Percentiles rank a stretch among this genome's conserved stretches.
Conservation (phyloP, 2,797 vertebrate species). For the Apodemus agrarius region DNA sequence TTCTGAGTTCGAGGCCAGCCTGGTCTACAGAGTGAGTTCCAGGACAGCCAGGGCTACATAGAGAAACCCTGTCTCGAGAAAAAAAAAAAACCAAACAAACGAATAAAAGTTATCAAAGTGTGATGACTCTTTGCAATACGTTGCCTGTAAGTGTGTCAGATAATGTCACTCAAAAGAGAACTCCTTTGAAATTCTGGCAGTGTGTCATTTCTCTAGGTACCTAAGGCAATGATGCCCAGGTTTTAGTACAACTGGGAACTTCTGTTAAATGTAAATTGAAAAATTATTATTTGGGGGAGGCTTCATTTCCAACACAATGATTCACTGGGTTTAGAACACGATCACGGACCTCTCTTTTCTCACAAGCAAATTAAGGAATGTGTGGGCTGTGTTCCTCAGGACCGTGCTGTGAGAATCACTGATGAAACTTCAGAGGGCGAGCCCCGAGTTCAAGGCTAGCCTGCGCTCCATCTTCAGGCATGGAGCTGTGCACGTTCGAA, state of each 20-base stretch:
- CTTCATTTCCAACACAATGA: not conserved
- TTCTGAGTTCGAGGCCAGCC: too few relatives aligned
- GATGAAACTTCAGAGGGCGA: not conserved
- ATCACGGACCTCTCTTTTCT: not conserved
- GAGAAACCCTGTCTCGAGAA: too few relatives aligned
- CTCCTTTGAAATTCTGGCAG: conserved; percentile 10
- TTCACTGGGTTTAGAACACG: not conserved
- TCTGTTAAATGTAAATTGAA: not conserved
- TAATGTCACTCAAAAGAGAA: conserved; percentile 25
- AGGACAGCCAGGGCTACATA: too few relatives aligned
- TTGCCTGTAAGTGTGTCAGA: not conserved
- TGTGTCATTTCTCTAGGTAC: not conserved
- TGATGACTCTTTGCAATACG: not conserved
- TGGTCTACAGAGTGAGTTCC: too few relatives aligned
- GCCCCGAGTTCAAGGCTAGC: not conserved
- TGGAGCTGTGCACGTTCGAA: not conserved
- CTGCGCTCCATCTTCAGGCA: not conserved
- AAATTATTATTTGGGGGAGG: not conserved
- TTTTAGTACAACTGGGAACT: not conserved
- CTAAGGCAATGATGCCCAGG: not conserved
- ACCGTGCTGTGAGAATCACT: not conserved
- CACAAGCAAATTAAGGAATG: not conserved
- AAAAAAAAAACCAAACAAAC: too few relatives aligned
- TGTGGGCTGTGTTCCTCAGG: not conserved
- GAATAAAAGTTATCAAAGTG: not conserved